phyloP scores from a whole-genome alignment of 2,888 invertebrate species.

The Monopis laevigella region DNA sequence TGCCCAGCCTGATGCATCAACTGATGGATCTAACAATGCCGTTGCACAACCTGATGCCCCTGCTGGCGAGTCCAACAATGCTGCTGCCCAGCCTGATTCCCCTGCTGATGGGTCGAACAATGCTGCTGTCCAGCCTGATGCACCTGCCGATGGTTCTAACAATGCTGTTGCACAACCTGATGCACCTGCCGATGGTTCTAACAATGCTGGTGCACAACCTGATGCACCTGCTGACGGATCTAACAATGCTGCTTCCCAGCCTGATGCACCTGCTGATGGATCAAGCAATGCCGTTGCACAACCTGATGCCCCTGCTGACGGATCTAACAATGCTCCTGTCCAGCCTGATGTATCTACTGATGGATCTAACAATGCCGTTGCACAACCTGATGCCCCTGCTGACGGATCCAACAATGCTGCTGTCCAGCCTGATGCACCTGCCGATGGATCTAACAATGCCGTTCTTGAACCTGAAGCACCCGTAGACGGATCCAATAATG shows the following conservation, averaged over 20 bases:
- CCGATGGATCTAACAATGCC: conserved; percentile 10
- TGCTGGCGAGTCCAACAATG: not conserved
- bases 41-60: not conserved
- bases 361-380: not conserved
- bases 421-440: conserved; percentile 6
- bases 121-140: conserved; percentile 34
- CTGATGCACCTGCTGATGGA: conserved; percentile 10
- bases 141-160: conserved; percentile 42
- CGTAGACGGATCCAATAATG: not conserved
- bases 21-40: not conserved
- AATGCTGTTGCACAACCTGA: no score
- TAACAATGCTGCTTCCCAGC: not conserved
- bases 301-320: not conserved
- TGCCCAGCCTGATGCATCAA: not conserved
- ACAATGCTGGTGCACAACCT: not conserved
- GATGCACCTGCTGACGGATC: conserved; percentile 28
- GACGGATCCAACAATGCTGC: not conserved
- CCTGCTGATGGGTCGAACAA: not conserved
- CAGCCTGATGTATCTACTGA: conserved; percentile 7
- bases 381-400: not conserved
- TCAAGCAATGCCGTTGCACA: not conserved
- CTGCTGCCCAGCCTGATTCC: not conserved
- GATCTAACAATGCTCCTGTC: conserved; percentile 17
- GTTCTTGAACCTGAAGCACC: conserved; percentile 5
- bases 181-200: not conserved